phyloP scores from a whole-genome alignment of 2,888 invertebrate genomes.

The Hoplodrina blanda region DNA sequence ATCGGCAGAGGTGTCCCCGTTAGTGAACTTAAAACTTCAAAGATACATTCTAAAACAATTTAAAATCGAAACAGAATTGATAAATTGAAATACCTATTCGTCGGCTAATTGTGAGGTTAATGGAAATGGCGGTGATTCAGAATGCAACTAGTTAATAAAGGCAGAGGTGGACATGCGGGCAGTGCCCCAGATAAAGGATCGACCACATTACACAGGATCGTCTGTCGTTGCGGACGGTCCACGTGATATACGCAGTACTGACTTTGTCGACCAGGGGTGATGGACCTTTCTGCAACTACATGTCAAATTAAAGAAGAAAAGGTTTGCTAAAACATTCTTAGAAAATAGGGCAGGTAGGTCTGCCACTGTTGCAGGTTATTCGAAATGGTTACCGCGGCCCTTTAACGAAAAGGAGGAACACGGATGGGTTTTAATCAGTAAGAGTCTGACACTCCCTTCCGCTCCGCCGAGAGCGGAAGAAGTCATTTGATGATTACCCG shows the following conservation, averaged over 20 bases:
- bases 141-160: conserved; percentile 37
- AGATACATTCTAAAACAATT: background rate
- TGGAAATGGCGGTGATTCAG: conserved; percentile 23
- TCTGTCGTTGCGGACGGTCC: conserved; percentile 8
- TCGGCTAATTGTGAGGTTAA: conserved; percentile 16
- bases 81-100: background rate
- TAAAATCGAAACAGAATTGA: background rate
- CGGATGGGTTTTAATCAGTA: no score
- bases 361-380: no score
- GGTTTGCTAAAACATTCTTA: no score
- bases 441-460: no score
- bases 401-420: no score
- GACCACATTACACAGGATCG: conserved; percentile 26
- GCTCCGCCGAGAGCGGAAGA: no score
- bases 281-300: background rate
- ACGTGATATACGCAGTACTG: conserved; percentile 13
- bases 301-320: background rate
- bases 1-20: no score
- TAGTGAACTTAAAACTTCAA: no score
- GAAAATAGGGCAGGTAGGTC: no score
- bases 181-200: conserved; percentile 26
- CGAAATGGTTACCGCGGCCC: no score
- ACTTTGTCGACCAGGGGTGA: background rate
- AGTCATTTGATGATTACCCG: no score
- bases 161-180: conserved; percentile 28